Evolutionary conservation across 2,797 vertebrate species (phyloP).

Genomic region (Spinus olivaceus): DNA sequence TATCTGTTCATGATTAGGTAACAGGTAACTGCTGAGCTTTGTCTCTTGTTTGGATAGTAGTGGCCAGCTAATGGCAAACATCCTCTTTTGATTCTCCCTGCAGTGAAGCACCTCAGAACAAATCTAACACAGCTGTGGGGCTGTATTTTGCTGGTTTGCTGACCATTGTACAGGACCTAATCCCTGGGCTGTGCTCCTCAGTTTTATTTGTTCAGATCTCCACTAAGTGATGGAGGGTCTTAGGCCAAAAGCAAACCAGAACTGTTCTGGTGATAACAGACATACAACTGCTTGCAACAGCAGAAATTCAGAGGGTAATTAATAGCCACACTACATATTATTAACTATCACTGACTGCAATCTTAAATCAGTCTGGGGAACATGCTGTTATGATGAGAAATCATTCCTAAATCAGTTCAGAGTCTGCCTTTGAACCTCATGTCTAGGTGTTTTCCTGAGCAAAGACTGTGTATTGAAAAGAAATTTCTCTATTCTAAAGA

Average conservation of each 20-base stretch:
- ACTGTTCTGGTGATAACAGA: not conserved
- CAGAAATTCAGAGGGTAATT: not conserved
- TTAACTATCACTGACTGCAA: not conserved
- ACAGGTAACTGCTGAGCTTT: not conserved
- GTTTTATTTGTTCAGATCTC: not conserved
- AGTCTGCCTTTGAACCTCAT: not conserved
- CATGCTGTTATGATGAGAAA: not conserved
- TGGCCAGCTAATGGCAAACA: not conserved
- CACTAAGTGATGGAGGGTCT: not conserved
- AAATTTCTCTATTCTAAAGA: not conserved
- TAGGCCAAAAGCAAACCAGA: not conserved
- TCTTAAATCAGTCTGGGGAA: not conserved
- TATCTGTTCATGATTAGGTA: not conserved
- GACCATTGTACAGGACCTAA: not conserved
- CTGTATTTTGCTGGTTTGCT: not conserved
- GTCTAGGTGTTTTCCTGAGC: not conserved
- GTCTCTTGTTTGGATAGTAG: not conserved
- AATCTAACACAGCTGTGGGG: not conserved
- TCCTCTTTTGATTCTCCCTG: not conserved
- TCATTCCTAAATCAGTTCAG: not conserved
- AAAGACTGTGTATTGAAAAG: not conserved
- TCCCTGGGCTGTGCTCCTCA: not conserved
- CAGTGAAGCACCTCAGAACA: not conserved
- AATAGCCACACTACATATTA: not conserved
- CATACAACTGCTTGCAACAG: not conserved